Percentiles rank a stretch among this genome's conserved stretches.
Conservation (phyloP, 2,113 vertebrate species). For the Podarcis muralis region DNA sequence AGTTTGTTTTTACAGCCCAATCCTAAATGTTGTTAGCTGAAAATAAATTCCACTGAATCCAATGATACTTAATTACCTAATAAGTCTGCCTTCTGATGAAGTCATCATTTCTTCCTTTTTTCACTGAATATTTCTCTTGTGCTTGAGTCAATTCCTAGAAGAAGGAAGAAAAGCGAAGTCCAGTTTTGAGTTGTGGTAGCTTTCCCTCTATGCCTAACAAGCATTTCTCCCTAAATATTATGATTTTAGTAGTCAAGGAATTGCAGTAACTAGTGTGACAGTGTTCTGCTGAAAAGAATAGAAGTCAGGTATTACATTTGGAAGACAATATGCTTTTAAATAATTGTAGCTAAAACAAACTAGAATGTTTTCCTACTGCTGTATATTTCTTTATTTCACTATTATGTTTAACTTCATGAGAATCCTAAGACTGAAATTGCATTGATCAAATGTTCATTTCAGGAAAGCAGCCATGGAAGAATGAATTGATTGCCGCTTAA, state of each 20-base stretch:
- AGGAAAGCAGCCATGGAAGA: not conserved
- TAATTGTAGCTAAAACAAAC: not conserved
- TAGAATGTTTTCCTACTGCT: not conserved
- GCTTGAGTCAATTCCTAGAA: not conserved
- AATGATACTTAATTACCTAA: not conserved
- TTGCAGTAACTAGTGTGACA: not conserved
- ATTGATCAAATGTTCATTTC: not conserved
- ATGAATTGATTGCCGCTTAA: not conserved
- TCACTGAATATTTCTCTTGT: not conserved
- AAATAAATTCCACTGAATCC: not conserved
- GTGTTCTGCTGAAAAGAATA: not conserved
- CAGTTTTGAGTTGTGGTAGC: not conserved
- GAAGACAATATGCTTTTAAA: not conserved
- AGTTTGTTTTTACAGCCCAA: not conserved
- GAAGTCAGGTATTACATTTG: not conserved
- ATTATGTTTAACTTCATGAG: not conserved
- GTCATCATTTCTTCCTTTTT: not conserved
- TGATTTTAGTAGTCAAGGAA: not conserved
- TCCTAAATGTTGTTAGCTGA: not conserved
- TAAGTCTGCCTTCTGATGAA: not conserved
- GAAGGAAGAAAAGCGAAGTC: not conserved
- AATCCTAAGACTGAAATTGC: not conserved
- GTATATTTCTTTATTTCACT: not conserved
- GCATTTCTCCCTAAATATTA: not conserved
- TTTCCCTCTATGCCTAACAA: not conserved